These are phyloP conservation scores for Acanthornis magna DNA, from an alignment of 2,797 vertebrate genomes.

Conservation along the genomic window DNA sequence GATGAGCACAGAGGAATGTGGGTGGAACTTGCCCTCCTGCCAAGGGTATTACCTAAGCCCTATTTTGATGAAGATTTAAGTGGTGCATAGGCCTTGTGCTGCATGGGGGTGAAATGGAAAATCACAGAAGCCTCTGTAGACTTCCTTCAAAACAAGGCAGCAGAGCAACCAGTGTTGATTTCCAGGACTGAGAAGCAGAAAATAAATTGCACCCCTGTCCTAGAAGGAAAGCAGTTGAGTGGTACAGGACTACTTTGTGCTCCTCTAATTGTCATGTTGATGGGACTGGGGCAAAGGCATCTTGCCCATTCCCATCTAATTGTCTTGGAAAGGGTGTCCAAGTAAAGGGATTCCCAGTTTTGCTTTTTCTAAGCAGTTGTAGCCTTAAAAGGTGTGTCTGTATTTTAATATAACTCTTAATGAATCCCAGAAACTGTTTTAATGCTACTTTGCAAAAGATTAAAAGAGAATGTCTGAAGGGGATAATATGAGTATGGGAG, in stretches of 20 bases:
- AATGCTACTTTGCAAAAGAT: conserved; percentile 51
- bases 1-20: conserved; percentile 64
- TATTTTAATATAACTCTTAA: conserved; percentile 5
- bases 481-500: conserved; percentile 29
- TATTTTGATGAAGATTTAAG: conserved; percentile 48
- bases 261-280: neutral
- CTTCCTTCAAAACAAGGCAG: neutral
- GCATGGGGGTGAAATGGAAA: conserved; percentile 23
- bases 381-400: conserved; percentile 19
- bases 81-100: neutral
- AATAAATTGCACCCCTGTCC: neutral
- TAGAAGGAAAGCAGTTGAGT: neutral
- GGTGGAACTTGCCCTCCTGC: conserved; percentile 54
- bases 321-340: neutral
- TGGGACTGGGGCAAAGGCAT: neutral
- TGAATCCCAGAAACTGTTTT: conserved; percentile 33
- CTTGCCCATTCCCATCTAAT: neutral
- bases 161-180: rapidly evolving
- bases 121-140: conserved; percentile 20
- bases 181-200: neutral
- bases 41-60: conserved; percentile 61
- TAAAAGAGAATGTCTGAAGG: conserved; percentile 47
- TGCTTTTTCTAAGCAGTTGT: neutral
- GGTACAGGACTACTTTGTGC: rapidly evolving
- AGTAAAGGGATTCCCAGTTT: neutral